Base-by-base conservation (phyloP, 2,113 vertebrate genomes). In the Chauna torquata region DNA sequence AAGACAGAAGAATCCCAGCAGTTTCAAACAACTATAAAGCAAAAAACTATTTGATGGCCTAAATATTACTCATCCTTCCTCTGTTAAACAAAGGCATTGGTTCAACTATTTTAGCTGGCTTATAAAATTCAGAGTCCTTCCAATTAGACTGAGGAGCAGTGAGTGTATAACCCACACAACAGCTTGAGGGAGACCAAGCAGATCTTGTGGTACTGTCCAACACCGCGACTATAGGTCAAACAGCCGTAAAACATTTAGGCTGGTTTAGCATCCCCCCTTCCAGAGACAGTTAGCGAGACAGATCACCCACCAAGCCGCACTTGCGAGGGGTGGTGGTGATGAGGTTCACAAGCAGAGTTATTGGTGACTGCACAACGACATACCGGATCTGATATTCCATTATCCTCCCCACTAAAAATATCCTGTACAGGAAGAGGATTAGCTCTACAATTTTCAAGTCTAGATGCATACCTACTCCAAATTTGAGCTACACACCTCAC, bases 101-200 rank as follows among this genome's bases (percentile, higher is more conserved):
- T 90, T 95, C 85, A 95, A 88, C 66, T 95, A 74, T 94, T 96
- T 94, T 32, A 94, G 79, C 36, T 93, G 79, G 66, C 90, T 93
- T 91, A 24, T 7, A 79, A 91, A 94, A 90, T 52, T 58, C 54
- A 25, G 34, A 79, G 24, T 62, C 68, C 55, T 93, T 93, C 71
- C 90, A 95, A 74, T 27, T 22, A 40, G 12, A 28, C 38, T 34
- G 59, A 79, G 90, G 92, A 3, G 3, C 55, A 80, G 32, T 5
- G 36, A 80, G 32, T 5, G 36, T 24, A 58, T 8, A 59, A 49
- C 16, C 58, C 68, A 70, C 49, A n/a, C n/a, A 38, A 36, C 24
- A 77, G 45, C 59, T 62, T 80, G 62, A 95, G 45, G 16, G 40
- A 64, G 61, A 79, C 4, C 50, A 22, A 57, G 55, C 38, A 87